Evolutionary conservation across 30 jellyfish, hydroid and myxozoan species (phyloP).

Genomic region (Pseudorhiza aurosa): DNA sequence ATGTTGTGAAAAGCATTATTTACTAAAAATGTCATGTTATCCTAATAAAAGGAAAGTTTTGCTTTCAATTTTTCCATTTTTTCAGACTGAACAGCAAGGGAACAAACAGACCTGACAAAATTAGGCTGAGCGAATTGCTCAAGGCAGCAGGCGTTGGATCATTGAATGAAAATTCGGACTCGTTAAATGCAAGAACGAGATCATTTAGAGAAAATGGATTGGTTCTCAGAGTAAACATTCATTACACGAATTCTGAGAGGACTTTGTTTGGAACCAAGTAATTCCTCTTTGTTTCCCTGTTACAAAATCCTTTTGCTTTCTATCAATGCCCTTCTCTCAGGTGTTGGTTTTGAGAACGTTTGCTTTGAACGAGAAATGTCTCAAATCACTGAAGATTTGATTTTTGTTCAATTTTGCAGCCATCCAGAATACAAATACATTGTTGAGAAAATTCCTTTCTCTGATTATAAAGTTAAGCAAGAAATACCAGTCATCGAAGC

Average conservation of each 20-base stretch:
- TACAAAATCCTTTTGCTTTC: background rate
- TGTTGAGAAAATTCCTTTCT: slow-evolving; percentile 65
- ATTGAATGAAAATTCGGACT: slow-evolving; percentile 76
- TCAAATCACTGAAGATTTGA: background rate
- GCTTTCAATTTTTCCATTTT: background rate
- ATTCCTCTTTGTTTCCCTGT: too few species aligned
- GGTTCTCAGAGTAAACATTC: slow-evolving; percentile 75
- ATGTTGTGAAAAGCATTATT: too few species aligned
- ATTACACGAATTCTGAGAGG: slow-evolving; percentile 73
- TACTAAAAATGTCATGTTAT: too few species aligned
- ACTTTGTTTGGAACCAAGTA: slow-evolving; percentile 80
- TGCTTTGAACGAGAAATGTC: background rate
- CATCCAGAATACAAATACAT: slow-evolving; percentile 70
- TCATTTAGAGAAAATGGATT: slow-evolving; percentile 92
- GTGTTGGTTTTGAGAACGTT: background rate
- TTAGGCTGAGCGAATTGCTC: slow-evolving; percentile 69
- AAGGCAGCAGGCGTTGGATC: slow-evolving; percentile 66
- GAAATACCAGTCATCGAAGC: slow-evolving; percentile 76
- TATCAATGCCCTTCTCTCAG: background rate
- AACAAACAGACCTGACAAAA: slow-evolving; percentile 64
- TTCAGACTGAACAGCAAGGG: slow-evolving; percentile 59
- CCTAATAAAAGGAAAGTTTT: too few species aligned
- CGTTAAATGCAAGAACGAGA: slow-evolving; percentile 75
- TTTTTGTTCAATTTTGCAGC: too few species aligned
- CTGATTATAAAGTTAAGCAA: slow-evolving; percentile 92